Evolutionary conservation across 2,797 vertebrate genomes (phyloP).

Genomic region (Helostoma temminkii): DNA sequence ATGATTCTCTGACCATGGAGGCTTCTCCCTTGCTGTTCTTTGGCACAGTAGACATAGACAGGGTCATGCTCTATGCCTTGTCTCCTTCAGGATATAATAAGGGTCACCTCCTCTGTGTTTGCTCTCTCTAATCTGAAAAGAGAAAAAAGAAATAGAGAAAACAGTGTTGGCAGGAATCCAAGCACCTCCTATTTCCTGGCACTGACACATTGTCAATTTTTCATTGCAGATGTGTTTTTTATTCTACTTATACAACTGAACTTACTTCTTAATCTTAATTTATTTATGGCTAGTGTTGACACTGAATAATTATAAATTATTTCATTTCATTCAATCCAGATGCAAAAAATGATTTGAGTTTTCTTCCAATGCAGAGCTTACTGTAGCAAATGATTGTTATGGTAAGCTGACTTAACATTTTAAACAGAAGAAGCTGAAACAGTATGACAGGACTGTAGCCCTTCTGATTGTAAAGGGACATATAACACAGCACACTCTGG

Average conservation of each 20-base stretch:
- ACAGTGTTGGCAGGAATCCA: conserved; percentile 40
- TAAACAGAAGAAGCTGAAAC: conserved; percentile 40
- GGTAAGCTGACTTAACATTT: conserved; percentile 50
- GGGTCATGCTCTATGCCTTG: conserved; percentile 68
- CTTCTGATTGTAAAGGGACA: conserved; percentile 38
- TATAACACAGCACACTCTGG: conserved; percentile 19
- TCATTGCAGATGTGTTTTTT: conserved; percentile 37
- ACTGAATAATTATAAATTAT: conserved; percentile 33
- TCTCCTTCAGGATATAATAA: conserved; percentile 69
- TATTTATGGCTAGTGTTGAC: conserved; percentile 41
- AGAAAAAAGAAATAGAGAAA: conserved; percentile 61
- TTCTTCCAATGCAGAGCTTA: conserved; percentile 11
- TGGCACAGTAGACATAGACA: conserved; percentile 69
- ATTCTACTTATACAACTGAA: conserved; percentile 21
- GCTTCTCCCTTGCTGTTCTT: conserved; percentile 64
- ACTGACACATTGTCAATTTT: conserved; percentile 46
- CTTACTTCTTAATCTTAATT: conserved; percentile 34
- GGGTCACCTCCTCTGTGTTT: conserved; percentile 70
- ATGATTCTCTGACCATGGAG: conserved; percentile 63
- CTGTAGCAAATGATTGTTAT: conserved; percentile 37
- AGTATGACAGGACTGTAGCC: conserved; percentile 36
- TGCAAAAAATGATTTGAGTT: conserved; percentile 39
- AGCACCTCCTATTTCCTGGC: conserved; percentile 33
- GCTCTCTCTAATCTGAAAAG: conserved; percentile 74
- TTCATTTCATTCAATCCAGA: conserved; percentile 45